A percentile compares a stretch with the other conserved stretches of the same genome.
Conservation (phyloP, 2,113 vertebrate genomes). For the Gallinago undulata region DNA sequence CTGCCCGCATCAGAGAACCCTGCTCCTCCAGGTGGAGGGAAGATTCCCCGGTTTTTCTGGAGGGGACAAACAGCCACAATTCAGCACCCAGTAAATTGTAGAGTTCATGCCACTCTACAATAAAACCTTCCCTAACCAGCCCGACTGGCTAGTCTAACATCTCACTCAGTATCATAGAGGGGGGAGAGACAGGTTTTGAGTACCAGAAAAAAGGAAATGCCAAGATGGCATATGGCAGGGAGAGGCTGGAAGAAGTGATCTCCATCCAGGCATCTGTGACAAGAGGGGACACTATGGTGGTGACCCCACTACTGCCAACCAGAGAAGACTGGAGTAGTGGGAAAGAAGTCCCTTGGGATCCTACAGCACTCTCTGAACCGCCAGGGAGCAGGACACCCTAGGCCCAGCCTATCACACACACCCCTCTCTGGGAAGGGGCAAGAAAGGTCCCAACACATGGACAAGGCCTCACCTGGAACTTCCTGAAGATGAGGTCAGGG, state of each 20-base stretch:
- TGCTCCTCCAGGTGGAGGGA: too few species aligned
- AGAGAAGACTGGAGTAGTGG: rapidly evolving
- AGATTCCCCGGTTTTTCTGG: background rate
- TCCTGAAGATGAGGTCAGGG: constrained; percentile 84
- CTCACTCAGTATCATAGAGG: too few species aligned
- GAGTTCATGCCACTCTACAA: background rate
- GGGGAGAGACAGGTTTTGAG: background rate
- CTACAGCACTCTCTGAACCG: background rate
- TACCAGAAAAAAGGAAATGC: background rate
- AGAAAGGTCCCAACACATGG: background rate
- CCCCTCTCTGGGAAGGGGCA: background rate
- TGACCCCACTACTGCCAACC: rapidly evolving
- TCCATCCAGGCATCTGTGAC: background rate
- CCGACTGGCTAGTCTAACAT: background rate
- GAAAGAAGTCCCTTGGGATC: background rate
- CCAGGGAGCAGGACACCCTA: rapidly evolving
- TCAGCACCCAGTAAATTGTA: background rate
- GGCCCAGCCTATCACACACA: background rate
- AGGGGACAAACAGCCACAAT: background rate
- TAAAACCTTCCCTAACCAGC: background rate
- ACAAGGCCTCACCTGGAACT: constrained; percentile 78
- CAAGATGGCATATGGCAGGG: background rate
- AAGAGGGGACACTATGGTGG: rapidly evolving
- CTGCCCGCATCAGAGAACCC: too few species aligned
- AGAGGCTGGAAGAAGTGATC: background rate